A percentile compares a stretch with the other conserved stretches of the same genome.
phyloP scores from a whole-genome alignment of 2,113 vertebrate genomes.

The Passer domesticus region DNA sequence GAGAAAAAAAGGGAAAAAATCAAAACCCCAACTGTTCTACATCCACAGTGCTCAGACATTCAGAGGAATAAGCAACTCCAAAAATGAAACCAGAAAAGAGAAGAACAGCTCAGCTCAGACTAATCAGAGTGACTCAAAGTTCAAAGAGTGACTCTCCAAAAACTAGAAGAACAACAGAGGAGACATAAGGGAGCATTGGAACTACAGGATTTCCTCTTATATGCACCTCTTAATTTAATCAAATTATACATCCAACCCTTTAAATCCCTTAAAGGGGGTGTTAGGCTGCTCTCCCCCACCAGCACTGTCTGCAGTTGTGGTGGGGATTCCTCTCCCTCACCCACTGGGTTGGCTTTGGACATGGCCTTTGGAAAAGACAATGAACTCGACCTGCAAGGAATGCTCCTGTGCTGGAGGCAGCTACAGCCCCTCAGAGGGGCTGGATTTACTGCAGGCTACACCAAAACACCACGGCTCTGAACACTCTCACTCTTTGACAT shows the following conservation, averaged over 20 bases:
- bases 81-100: not conserved
- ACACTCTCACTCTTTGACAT: not conserved
- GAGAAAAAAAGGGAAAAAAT: rapidly evolving
- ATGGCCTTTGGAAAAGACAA: rapidly evolving
- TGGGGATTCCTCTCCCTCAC: not conserved
- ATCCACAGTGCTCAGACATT: not conserved
- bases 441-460: not conserved
- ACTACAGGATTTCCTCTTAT: not conserved
- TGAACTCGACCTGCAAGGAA: not conserved
- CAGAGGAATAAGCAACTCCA: not conserved
- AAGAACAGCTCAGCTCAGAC: not conserved
- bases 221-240: not conserved
- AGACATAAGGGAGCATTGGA: not conserved
- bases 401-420: rapidly evolving
- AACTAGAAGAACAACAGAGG: not conserved
- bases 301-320: not conserved
- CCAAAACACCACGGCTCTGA: not conserved
- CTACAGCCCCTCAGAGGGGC: not conserved
- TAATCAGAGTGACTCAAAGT: not conserved
- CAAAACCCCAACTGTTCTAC: rapidly evolving
- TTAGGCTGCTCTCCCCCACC: not conserved
- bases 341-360: not conserved
- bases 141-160: not conserved
- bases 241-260: not conserved
- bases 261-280: not conserved